Evolutionary conservation across 2,888 invertebrate genomes (phyloP).

Genomic region (Cheilosia variabilis): DNA sequence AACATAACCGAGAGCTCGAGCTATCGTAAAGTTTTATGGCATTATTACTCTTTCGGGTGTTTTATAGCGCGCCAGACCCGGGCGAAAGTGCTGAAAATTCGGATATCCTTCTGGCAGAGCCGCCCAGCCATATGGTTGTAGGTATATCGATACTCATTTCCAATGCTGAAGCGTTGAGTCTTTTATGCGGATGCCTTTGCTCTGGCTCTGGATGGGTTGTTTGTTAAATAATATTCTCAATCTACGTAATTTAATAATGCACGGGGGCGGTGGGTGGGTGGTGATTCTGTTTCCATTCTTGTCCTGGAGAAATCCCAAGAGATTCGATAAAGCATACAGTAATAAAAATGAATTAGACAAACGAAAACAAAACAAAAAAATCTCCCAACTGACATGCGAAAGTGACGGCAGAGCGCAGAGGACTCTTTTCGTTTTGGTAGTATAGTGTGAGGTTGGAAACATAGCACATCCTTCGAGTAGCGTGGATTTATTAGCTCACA

Average conservation of each 20-base stretch:
- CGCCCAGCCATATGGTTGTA: conserved; percentile 27
- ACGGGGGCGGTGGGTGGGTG: conserved; percentile 30
- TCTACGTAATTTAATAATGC: conserved; percentile 75
- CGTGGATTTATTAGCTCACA: conserved; percentile 41
- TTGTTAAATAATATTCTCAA: conserved; percentile 74
- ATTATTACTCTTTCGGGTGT: conserved; percentile 75
- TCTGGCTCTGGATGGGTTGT: conserved; percentile 62
- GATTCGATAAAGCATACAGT: conserved; percentile 70
- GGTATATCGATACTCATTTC: conserved; percentile 51
- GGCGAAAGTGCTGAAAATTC: conserved; percentile 72
- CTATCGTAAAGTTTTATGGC: conserved; percentile 74
- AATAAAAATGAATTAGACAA: conserved; percentile 75
- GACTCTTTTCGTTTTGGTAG: conserved; percentile 45
- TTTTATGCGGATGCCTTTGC: conserved; percentile 22
- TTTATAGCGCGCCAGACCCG: conserved; percentile 63
- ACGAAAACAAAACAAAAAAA: conserved; percentile 46
- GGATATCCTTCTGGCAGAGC: conserved; percentile 57
- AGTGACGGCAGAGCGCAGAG: conserved; percentile 44
- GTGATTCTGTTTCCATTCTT: background rate
- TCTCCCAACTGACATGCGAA: conserved; percentile 53
- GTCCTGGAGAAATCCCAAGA: conserved; percentile 27
- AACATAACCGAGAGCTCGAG: conserved; percentile 68
- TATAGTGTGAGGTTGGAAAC: conserved; percentile 45
- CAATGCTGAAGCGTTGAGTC: conserved; percentile 15
- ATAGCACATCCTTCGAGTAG: conserved; percentile 43